Evolutionary conservation across 2,797 vertebrate genomes (phyloP).

Genomic region (Pseudochromis fuscus): DNA sequence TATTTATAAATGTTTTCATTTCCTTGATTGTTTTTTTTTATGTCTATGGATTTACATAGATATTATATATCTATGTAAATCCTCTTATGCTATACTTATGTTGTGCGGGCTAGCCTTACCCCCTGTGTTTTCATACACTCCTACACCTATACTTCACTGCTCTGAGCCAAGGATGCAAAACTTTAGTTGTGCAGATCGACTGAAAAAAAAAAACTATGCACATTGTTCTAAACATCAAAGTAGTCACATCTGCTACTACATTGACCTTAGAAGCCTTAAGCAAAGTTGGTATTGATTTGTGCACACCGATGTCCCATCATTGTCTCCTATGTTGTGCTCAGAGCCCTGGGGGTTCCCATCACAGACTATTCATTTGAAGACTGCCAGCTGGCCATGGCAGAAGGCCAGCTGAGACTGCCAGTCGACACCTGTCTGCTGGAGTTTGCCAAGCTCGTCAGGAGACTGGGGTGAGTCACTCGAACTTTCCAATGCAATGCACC

Average conservation of each 20-base stretch:
- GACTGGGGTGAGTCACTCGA: constrained; percentile 90
- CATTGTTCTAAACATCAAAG: constrained; percentile 20
- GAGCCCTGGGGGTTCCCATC: constrained; percentile 92
- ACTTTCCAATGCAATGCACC: constrained; percentile 32
- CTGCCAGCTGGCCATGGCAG: constrained; percentile 97
- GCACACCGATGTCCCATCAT: constrained; percentile 35
- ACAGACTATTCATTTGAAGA: constrained; percentile 99
- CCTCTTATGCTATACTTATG: neutral
- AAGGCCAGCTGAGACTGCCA: constrained; percentile 95
- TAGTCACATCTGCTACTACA: constrained; percentile 1
- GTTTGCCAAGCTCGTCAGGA: constrained; percentile 95
- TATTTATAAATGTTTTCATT: neutral
- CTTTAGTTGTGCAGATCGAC: neutral
- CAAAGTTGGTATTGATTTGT: constrained; percentile 53
- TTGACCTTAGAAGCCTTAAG: constrained; percentile 19
- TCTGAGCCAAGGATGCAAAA: constrained; percentile 1
- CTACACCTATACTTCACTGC: constrained; percentile 6
- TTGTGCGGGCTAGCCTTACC: neutral
- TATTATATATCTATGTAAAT: too few species aligned
- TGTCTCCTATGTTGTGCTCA: constrained; percentile 70
- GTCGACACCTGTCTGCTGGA: constrained; percentile 94
- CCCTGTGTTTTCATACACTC: constrained; percentile 3
- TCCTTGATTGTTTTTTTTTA: neutral
- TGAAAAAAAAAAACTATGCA: neutral
- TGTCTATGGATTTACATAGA: too few species aligned